Conservation (phyloP, 2,797 vertebrate genomes). For the Choloepus didactylus region DNA sequence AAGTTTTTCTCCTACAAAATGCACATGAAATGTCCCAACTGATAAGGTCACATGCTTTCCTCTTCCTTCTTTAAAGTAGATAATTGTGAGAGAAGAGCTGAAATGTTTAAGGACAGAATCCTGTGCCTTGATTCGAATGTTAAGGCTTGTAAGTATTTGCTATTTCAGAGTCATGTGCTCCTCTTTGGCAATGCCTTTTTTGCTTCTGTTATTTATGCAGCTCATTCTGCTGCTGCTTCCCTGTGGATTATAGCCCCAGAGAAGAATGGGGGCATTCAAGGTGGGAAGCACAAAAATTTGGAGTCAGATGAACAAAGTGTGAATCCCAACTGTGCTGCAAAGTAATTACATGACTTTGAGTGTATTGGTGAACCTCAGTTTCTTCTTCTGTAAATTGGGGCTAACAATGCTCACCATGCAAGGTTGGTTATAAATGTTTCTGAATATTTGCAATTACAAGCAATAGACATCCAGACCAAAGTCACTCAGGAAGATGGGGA, state of each 20-base stretch:
- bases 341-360: not conserved
- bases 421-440: not conserved
- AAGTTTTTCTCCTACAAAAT: not conserved
- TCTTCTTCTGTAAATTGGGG: not conserved
- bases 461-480: no score
- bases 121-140: not conserved
- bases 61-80: no score
- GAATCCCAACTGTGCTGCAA: not conserved
- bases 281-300: not conserved
- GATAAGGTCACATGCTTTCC: rapidly evolving
- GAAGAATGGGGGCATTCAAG: not conserved
- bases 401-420: not conserved
- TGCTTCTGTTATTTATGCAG: not conserved
- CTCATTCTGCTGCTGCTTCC: not conserved
- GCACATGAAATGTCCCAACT: not conserved
- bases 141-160: not conserved
- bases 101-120: not conserved
- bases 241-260: not conserved
- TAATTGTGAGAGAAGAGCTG: not conserved
- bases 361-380: not conserved
- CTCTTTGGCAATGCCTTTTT: no score
- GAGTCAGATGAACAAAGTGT: not conserved
- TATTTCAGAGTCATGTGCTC: not conserved
- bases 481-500: rapidly evolving
- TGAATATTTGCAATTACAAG: no score